A percentile compares a stretch with the other conserved stretches of the same genome.
These are phyloP conservation scores for Lottia gigantea DNA, from an alignment of 2,888 invertebrate genomes.

Conservation along the genomic window DNA sequence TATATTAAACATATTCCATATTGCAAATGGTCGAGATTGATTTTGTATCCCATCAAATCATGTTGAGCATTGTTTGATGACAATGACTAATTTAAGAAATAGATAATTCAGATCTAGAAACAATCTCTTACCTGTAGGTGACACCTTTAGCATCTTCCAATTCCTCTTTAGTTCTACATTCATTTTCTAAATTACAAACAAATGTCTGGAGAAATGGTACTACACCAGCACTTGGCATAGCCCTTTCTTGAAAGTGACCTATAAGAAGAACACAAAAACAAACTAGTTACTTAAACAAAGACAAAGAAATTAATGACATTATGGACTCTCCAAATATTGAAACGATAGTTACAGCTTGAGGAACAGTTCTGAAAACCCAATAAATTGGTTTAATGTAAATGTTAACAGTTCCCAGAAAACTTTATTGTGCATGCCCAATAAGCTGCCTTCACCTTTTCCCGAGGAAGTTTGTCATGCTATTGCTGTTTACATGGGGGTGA, in stretches of 20 bases:
- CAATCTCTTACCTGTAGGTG: constrained; percentile 36
- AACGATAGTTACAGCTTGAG: no score
- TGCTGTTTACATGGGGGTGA: no score
- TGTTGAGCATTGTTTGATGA: no score
- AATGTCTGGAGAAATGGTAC: constrained; percentile 58
- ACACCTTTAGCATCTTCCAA: constrained; percentile 25
- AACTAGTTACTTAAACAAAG: neutral
- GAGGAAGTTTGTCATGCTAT: no score
- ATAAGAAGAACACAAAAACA: constrained; percentile 15
- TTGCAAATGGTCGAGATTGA: neutral
- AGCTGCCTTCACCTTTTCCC: no score
- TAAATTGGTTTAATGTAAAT: no score
- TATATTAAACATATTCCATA: neutral
- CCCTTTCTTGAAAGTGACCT: constrained; percentile 58
- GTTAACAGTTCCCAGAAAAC: no score
- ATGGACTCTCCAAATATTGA: no score
- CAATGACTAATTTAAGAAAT: no score
- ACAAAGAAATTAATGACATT: neutral
- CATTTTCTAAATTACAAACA: constrained; percentile 56
- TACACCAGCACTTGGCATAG: constrained; percentile 58
- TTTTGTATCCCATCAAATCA: no score
- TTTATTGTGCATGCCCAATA: no score
- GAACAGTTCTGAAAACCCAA: no score
- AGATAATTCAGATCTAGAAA: neutral
- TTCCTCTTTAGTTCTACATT: constrained; percentile 35